A percentile compares a stretch with the other conserved stretches of the same genome.
Conservation (phyloP, 2,797 vertebrate genomes). For the Columba guinea region DNA sequence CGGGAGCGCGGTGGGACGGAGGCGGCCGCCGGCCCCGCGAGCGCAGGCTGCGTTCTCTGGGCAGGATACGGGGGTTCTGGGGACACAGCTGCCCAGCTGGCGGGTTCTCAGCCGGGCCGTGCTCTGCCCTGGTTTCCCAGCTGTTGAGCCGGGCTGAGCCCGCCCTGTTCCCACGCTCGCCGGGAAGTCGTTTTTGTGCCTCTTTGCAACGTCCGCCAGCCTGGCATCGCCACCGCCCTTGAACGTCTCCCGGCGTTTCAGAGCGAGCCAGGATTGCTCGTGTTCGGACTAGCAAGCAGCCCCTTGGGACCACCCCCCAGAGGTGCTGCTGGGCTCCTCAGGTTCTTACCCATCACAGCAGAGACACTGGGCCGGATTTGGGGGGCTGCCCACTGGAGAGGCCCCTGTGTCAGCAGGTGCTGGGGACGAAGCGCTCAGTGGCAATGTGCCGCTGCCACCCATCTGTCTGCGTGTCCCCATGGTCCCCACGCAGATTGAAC, state of each 20-base stretch:
- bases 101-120: accelerated
- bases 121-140: slow-evolving; percentile 11
- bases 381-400: neutral
- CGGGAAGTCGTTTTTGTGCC: neutral
- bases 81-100: neutral
- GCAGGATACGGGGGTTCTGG: accelerated
- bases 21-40: accelerated
- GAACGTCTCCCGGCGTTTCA: neutral
- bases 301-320: neutral
- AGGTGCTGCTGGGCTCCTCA: neutral
- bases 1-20: neutral
- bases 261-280: neutral
- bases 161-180: neutral
- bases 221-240: neutral
- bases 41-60: neutral
- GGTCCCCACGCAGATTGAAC: neutral
- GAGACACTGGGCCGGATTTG: neutral
- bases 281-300: neutral
- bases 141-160: accelerated
- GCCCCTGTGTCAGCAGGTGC: accelerated
- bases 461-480: neutral
- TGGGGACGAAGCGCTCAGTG: accelerated
- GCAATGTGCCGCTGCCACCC: neutral
- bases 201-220: neutral
- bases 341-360: neutral